Conservation (phyloP, 2,113 vertebrate species). For the Zosterops pallidus region DNA sequence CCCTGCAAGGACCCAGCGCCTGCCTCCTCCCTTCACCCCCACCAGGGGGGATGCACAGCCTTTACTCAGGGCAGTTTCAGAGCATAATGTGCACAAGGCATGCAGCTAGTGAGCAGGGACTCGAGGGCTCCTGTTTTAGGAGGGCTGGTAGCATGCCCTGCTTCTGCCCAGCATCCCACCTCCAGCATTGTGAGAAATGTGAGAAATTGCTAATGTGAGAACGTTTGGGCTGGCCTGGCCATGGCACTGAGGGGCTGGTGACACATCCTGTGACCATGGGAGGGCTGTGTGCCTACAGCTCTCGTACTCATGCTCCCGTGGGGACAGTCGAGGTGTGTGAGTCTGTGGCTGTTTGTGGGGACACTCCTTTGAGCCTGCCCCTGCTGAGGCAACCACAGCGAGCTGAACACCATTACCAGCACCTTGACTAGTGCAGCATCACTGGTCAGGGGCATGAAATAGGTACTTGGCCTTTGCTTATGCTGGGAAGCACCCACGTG, state of each 20-base stretch:
- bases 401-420: background rate
- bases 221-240: background rate
- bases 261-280: background rate
- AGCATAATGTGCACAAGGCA: background rate
- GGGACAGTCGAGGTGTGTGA: rapidly evolving
- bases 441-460: background rate
- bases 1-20: background rate
- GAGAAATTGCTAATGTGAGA: background rate
- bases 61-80: background rate
- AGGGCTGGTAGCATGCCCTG: background rate
- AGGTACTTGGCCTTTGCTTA: background rate
- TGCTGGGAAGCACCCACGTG: rapidly evolving
- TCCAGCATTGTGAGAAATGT: background rate
- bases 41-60: background rate
- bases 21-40: background rate
- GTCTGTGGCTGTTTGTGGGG: background rate
- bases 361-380: background rate
- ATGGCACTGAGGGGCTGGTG: background rate
- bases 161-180: background rate
- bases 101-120: background rate
- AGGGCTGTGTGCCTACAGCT: background rate
- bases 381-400: background rate
- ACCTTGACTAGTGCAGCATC: background rate
- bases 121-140: background rate
- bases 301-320: rapidly evolving